phyloP scores from a whole-genome alignment of 2,797 vertebrate genomes.

The Lepilemur ruficaudatus region DNA sequence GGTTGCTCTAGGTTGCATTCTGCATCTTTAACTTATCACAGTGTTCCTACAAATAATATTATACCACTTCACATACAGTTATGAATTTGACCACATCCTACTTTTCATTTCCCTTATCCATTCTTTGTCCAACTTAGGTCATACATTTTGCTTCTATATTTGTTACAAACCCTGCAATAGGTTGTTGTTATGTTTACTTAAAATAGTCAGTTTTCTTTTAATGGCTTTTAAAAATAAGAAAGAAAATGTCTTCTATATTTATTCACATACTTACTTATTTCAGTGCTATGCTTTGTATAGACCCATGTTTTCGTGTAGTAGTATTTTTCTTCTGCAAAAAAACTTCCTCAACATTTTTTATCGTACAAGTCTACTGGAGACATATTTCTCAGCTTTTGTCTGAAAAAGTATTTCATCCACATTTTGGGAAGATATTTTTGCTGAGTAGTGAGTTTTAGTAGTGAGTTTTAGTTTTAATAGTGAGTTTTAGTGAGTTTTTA shows the following conservation, averaged over 20 bases:
- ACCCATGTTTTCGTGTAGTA: background rate
- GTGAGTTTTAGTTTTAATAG: background rate
- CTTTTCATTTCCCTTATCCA: background rate
- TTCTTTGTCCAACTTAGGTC: background rate
- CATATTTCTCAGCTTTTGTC: background rate
- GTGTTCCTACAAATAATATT: background rate
- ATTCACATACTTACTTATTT: background rate
- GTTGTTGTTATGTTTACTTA: background rate
- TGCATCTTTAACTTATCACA: background rate
- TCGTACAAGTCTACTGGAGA: background rate
- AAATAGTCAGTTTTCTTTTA: background rate
- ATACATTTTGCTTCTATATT: slow-evolving; percentile 13
- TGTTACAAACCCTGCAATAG: background rate
- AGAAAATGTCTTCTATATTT: background rate
- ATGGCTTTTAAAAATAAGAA: background rate
- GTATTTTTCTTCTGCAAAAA: slow-evolving; percentile 8
- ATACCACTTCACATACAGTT: background rate
- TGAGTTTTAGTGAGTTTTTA: background rate
- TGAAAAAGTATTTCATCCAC: background rate
- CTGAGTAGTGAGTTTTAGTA: background rate
- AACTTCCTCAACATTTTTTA: background rate
- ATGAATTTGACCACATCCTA: background rate
- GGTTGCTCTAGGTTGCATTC: background rate
- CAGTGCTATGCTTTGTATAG: background rate
- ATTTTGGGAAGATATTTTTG: background rate